These are phyloP conservation scores for Merodon equestris DNA, from an alignment of 2,888 invertebrate species.

Conservation along the genomic window DNA sequence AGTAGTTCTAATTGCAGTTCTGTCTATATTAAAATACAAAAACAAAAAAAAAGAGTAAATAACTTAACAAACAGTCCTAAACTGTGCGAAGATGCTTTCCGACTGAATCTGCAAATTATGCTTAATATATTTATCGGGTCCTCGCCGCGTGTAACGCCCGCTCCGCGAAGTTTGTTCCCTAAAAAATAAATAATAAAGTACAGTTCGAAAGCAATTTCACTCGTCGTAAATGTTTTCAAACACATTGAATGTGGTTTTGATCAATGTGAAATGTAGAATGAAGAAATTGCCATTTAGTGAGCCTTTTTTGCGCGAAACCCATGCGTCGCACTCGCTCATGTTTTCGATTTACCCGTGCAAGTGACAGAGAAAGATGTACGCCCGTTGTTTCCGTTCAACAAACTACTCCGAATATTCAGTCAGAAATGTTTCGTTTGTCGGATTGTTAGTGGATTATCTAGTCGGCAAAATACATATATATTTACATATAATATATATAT, in stretches of 20 bases:
- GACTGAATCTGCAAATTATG: too few relatives aligned
- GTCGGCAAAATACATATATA: slow-evolving; percentile 55
- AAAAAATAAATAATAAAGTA: too few relatives aligned
- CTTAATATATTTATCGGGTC: too few relatives aligned
- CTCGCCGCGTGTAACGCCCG: too few relatives aligned
- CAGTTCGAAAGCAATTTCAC: too few relatives aligned
- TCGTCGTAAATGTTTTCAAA: neutral
- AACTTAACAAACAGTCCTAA: too few relatives aligned
- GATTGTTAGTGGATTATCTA: slow-evolving; percentile 56
- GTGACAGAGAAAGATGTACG: slow-evolving; percentile 31
- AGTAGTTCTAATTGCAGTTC: too few relatives aligned
- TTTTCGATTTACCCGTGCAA: slow-evolving; percentile 28
- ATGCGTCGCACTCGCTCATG: slow-evolving; percentile 22
- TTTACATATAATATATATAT: slow-evolving; percentile 44
- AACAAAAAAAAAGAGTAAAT: too few relatives aligned
- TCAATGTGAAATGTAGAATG: slow-evolving; percentile 28
- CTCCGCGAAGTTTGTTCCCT: too few relatives aligned
- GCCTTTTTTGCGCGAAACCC: too few relatives aligned
- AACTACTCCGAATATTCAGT: slow-evolving; percentile 24
- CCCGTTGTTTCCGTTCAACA: slow-evolving; percentile 16
- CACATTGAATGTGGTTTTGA: neutral
- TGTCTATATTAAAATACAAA: too few relatives aligned
- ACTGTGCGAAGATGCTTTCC: too few relatives aligned
- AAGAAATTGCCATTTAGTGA: slow-evolving; percentile 28
- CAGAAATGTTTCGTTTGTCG: slow-evolving; percentile 63